Evolutionary conservation across 2,797 vertebrate species (phyloP).

Genomic region (Oryzias sinensis): DNA sequence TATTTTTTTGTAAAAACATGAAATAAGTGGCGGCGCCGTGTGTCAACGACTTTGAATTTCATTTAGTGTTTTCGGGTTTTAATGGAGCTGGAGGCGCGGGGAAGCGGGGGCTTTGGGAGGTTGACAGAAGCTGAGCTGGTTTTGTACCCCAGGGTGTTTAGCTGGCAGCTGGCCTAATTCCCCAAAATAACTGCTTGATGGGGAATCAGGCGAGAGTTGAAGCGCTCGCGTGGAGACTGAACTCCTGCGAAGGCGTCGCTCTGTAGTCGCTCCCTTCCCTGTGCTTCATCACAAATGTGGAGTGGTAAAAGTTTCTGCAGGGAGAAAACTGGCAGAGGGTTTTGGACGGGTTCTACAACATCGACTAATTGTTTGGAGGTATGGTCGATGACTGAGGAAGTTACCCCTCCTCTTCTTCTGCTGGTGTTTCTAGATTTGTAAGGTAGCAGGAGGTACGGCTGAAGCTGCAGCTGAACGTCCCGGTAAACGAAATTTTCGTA

Average conservation of each 20-base stretch:
- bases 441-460: too few relatives aligned
- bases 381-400: conserved; percentile 1
- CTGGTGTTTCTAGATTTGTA: neutral
- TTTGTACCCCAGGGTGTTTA: conserved; percentile 49
- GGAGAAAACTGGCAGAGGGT: neutral
- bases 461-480: too few relatives aligned
- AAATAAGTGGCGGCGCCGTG: conserved; percentile 31
- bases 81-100: conserved; percentile 14
- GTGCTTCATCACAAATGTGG: conserved; percentile 2
- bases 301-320: conserved; percentile 4
- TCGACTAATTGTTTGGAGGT: too few relatives aligned
- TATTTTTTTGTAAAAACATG: conserved; percentile 42
- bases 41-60: conserved; percentile 26
- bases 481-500: too few relatives aligned
- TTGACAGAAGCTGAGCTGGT: conserved; percentile 38
- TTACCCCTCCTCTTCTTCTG: neutral
- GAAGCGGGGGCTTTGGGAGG: conserved; percentile 4
- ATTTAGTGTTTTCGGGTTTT: conserved; percentile 17
- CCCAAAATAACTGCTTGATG: conserved; percentile 68
- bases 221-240: conserved; percentile 29
- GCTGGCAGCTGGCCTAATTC: conserved; percentile 65
- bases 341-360: too few relatives aligned
- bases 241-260: conserved; percentile 19
- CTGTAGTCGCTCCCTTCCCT: neutral
- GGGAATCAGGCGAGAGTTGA: conserved; percentile 43